These are phyloP conservation scores for Chymomyza costata DNA, from an alignment of 1,140 invertebrate species.

Conservation along the genomic window DNA sequence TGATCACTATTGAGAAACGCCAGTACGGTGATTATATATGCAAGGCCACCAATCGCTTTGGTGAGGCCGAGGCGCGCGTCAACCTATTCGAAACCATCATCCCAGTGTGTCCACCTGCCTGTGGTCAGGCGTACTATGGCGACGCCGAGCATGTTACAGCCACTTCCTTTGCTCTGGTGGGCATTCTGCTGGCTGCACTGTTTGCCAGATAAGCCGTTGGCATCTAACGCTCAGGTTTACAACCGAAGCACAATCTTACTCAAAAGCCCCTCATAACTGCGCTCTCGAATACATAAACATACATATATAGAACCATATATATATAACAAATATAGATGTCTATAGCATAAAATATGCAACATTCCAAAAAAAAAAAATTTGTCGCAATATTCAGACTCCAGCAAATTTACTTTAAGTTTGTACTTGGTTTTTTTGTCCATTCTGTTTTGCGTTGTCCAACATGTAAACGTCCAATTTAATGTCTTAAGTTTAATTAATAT, in stretches of 20 bases:
- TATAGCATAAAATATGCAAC: conserved; percentile 29
- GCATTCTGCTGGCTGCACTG: conserved; percentile 50
- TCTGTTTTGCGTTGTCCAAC: conserved; percentile 20
- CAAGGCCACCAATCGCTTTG: conserved; percentile 91
- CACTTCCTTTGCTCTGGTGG: conserved; percentile 56
- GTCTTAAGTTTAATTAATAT: conserved; percentile 57
- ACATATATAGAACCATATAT: conserved; percentile 5
- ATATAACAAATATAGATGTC: conserved; percentile 29
- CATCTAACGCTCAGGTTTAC: not conserved
- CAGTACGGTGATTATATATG: conserved; percentile 92
- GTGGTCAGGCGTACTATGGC: conserved; percentile 83
- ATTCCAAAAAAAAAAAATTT: conserved; percentile 14
- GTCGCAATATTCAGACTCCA: conserved; percentile 17
- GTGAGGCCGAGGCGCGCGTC: conserved; percentile 84
- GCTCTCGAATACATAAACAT: conserved; percentile 45
- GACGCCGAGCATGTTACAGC: conserved; percentile 75
- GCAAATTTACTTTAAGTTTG: conserved; percentile 9
- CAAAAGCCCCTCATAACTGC: conserved; percentile 30
- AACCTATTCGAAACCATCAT: conserved; percentile 92
- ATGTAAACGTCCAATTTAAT: conserved; percentile 51
- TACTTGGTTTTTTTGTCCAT: too few relatives aligned
- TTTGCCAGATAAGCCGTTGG: conserved; percentile 68
- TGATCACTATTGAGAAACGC: conserved; percentile 92
- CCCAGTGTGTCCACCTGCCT: conserved; percentile 94
- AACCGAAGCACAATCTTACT: conserved; percentile 5